A percentile compares a stretch with the other conserved stretches of the same genome.
Evolutionary conservation across 1,140 invertebrate species (phyloP).

Genomic region (Adelges cooleyi): DNA sequence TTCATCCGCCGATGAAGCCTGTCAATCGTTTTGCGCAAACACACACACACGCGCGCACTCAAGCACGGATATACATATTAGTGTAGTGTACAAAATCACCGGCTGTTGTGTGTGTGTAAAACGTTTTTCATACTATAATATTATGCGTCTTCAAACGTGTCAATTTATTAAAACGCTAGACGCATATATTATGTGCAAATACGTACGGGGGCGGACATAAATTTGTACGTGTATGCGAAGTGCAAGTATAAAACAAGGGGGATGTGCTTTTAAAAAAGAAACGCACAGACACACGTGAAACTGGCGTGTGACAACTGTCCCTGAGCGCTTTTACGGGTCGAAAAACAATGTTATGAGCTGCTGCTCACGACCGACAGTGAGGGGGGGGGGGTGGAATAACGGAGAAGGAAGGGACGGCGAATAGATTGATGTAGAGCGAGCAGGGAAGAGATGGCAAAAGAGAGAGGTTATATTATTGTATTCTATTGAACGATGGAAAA

Average conservation of each 20-base stretch:
- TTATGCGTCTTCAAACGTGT: not conserved
- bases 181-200: not conserved
- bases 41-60: too few species aligned
- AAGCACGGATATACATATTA: too few species aligned
- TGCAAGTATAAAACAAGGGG: not conserved
- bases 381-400: not conserved
- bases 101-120: too few species aligned
- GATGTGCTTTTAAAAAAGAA: not conserved
- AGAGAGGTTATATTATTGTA: not conserved
- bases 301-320: conserved; percentile 12
- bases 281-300: not conserved
- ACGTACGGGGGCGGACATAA: not conserved
- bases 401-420: too few species aligned
- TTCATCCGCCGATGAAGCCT: conserved; percentile 3
- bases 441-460: not conserved
- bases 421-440: too few species aligned
- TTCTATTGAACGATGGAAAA: conserved; percentile 17
- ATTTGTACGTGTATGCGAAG: too few species aligned
- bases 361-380: not conserved
- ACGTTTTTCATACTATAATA: not conserved
- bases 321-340: conserved; percentile 23
- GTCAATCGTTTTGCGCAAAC: conserved; percentile 10
- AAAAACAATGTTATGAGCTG: conserved; percentile 6
- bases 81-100: too few species aligned
- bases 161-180: conserved; percentile 16